Evolutionary conservation across 2,888 invertebrate genomes (phyloP), one percentile per base, ranked within the genome.

Genomic region (Tetheella fluctuosa): DNA sequence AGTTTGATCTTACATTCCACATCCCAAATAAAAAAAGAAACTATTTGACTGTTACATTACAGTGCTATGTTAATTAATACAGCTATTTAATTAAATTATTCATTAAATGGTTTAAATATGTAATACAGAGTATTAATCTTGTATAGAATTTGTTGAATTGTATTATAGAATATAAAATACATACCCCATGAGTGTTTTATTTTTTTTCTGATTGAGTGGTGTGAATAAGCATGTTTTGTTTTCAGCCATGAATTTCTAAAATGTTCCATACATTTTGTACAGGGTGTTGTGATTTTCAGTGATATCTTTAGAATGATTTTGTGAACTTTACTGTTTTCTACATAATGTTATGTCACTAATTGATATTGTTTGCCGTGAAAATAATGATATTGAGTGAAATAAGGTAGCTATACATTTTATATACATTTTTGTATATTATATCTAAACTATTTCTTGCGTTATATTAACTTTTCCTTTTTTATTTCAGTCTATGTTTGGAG

Each of bases 401-500:
- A 53, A 53, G 53, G 53, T 53, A 53, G 48, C 37, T 59, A 23
- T 30, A 39, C 57, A 28, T 55, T 55, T 42, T 56, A 37, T 37
- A 42, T 57, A 54, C 54, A 54, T 53, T 34, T 66, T 57, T 59
- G 59, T 70, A 62, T 65, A 64, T 64, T 63, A 63, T 58, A 67
- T 57, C 59, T 60, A 61, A 25, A 56, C n/a, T 39, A 30, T 57
- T 60, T 57, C n/a, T n/a, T n/a, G 39, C 39, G 13, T 54, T 54
- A 20, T 42, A 64, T 64, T 67, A 63, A 57, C 54, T 67, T 55
- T 48, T 65, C 67, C 63, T 69, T 70, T 79, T 85, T 82, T 79
- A 76, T 90, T 91, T 78, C 92, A 93, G 92, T 88, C 89, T 62
- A 89, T 87, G 86, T 91, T 90, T 79, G 91, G 91, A 72, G 78